Evolutionary conservation across 2,888 invertebrate genomes (phyloP), one percentile per base, ranked within the genome.

Genomic region (Macrophya annulata): DNA sequence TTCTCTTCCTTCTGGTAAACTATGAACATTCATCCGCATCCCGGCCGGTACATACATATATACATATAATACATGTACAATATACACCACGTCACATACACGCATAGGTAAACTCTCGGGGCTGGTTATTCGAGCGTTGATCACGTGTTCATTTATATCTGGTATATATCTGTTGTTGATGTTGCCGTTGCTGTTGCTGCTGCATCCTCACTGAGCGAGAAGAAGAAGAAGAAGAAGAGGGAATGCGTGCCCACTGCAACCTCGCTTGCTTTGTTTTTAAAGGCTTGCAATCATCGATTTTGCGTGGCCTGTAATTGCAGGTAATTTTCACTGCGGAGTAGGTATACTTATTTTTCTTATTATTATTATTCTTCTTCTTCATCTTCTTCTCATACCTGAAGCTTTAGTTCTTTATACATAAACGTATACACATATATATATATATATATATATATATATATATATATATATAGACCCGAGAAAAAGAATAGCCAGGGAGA

Each of bases 251-350:
- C 4, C 6, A 55, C 55, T 55, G 55, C 12, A 17, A 3, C 17
- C 68, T 12, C 68, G 68, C 48, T 76, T 48, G 48, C 21, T 76
- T 76, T 48, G 76, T 76, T 76, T 76, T 76, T 76, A 76, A 76
- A 51, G 40, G 17, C 45, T 12, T 37, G 55, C 59, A 81, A 43
- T 81, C 40, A 81, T 81, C 81, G 81, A 81, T 62, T 81, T 25
- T 62, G 59, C 62, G 40, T 43, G 59, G 21, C 40, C 81, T 81
- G 81, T 81, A 62, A 81, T 81, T 62, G 81, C 81, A n/a, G 62
- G 62, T 59, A 40, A 81, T 62, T 62, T 62, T 40, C 37, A 40
- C 45, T 62, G 76, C 76, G 12, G 31, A n/a, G 76, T 45, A 76
- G 21, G 25, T n/a, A 31, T 74, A 51, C 77, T n/a, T 77, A 17